A percentile compares a stretch with the other conserved stretches of the same genome.
phyloP scores from a whole-genome alignment of 2,888 invertebrate genomes.

The Macroteleia sp. region DNA sequence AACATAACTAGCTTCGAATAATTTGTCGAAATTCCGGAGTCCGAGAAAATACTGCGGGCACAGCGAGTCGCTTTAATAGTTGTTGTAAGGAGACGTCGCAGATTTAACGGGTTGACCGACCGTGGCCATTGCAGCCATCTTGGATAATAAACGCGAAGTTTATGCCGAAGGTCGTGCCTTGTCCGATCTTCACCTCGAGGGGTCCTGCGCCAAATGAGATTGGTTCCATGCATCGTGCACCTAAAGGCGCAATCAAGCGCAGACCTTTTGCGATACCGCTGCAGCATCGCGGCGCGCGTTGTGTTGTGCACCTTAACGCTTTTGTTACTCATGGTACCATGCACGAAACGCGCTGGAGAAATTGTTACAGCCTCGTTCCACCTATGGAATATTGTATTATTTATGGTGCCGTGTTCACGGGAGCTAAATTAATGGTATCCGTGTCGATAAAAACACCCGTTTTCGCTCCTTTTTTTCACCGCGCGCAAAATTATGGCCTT shows the following conservation, averaged over 20 bases:
- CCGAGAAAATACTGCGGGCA: constrained; percentile 35
- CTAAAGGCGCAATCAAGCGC: constrained; percentile 70
- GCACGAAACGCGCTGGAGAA: constrained; percentile 47
- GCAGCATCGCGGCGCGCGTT: constrained; percentile 30
- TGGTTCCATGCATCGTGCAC: constrained; percentile 71
- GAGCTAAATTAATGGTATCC: constrained; percentile 55
- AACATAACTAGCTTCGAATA: not conserved
- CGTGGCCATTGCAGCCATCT: constrained; percentile 57
- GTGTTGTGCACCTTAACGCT: constrained; percentile 40
- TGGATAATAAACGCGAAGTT: constrained; percentile 71
- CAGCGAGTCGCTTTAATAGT: constrained; percentile 34
- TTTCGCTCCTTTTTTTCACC: constrained; percentile 32
- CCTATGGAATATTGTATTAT: constrained; percentile 53
- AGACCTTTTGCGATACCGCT: constrained; percentile 54
- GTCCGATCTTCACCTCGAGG: constrained; percentile 70
- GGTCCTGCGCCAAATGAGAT: constrained; percentile 72
- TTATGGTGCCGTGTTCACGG: constrained; percentile 48
- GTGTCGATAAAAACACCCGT: constrained; percentile 44
- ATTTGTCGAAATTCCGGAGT: constrained; percentile 1
- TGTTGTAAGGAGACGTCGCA: constrained; percentile 37
- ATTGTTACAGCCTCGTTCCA: constrained; percentile 42
- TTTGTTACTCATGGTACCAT: constrained; percentile 43
- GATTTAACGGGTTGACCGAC: constrained; percentile 59
- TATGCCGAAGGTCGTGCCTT: constrained; percentile 71
- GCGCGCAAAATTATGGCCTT: constrained; percentile 39